Base-by-base conservation (phyloP, 2,888 invertebrate genomes). In the Malthinus seriepunctatus region DNA sequence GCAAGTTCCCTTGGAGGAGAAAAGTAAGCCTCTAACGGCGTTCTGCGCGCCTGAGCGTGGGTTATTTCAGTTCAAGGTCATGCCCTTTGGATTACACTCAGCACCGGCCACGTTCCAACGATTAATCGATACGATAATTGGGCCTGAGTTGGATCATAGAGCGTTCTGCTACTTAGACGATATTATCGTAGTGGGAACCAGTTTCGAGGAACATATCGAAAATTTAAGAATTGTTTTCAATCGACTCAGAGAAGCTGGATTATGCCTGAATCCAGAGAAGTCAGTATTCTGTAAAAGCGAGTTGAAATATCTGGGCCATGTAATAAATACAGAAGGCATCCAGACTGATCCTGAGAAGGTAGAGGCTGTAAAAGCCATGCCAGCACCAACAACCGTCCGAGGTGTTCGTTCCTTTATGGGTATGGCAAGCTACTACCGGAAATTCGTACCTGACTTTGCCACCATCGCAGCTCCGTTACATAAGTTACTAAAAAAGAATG, bases 31-130 rank as follows among this genome's bases (percentile, higher is more conserved):
- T 6, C 56, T 66, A 2, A 67, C 68, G 7, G 67, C 68, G 1
- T 69, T 69, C 45, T 64, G 66, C 1, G 68, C 70, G 1, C 69
- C 71, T 0, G 67, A 64, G 2, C 34, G 66, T 34, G 71, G 70
- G 5, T 58, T 37, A 34, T 35, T 10, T 5, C 44, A 51, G 38
- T 47, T 52, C 8, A 34, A 34, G 34, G 35, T 48, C 1, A 11
- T 48, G 12, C 48, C 48, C 8, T 48, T 48, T 10, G 48, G 48
- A 4, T 12, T 46, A 33, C 46, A 46, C 11, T 32, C 45, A 1
- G 32, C 35, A 5, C 35, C 35, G n/a, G 35, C 35, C 2, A 35
- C 54, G 69, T 1, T 70, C 60, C 51, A 68, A 70, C 8, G 32
- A 10, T n/a, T 46, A 2, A 7, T 46, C 2, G 46, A 46, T n/a